phyloP scores from a whole-genome alignment of 2,797 vertebrate species.

The Sarcoramphus papa region DNA sequence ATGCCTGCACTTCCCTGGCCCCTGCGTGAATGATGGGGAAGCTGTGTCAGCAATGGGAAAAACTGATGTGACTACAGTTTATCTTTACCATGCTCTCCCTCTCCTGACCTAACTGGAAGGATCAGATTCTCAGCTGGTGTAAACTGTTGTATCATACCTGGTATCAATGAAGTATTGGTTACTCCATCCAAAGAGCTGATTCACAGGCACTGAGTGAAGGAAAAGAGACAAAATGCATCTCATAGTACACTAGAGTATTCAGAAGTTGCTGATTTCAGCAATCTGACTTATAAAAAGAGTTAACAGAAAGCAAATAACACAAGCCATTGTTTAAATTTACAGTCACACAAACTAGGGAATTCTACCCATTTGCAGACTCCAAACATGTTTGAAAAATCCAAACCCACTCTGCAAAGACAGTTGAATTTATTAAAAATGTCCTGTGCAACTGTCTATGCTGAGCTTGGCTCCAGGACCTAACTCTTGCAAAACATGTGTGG shows the following conservation, averaged over 20 bases:
- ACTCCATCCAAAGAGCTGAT: background rate
- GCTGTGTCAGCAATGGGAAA: conserved; percentile 16
- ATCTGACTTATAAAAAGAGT: background rate
- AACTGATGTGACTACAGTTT: background rate
- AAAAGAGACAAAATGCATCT: background rate
- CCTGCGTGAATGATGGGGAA: background rate
- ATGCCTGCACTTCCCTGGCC: background rate
- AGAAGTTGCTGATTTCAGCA: background rate
- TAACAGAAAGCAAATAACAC: background rate
- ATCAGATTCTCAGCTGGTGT: background rate
- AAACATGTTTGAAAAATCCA: background rate
- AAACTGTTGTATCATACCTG: background rate
- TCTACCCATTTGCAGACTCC: background rate
- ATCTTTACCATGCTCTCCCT: background rate
- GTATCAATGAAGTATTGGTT: background rate
- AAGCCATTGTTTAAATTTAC: background rate
- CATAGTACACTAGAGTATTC: background rate
- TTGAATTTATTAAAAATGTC: background rate
- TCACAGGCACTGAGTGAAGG: background rate
- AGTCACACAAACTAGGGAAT: background rate
- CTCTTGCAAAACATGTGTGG: background rate
- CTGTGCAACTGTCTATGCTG: background rate
- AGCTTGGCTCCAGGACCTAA: background rate
- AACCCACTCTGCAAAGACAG: background rate
- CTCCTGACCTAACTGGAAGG: background rate